Evolutionary conservation across 2,797 vertebrate species (phyloP), one percentile per base, ranked within the genome.

Genomic region (Discoglossus pictus): DNA sequence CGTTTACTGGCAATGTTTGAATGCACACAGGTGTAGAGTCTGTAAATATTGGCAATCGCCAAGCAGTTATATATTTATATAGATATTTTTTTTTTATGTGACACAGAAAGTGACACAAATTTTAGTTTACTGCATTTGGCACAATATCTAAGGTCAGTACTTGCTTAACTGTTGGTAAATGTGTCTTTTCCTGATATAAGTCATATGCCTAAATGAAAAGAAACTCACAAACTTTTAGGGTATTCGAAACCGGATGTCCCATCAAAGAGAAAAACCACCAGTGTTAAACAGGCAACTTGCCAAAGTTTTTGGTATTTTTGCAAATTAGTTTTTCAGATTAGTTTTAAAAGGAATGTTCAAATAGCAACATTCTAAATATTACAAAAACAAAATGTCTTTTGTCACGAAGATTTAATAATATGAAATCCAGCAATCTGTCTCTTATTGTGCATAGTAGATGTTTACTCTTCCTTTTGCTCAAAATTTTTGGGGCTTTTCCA

Each of bases 121-220:
- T n/a, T 38, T 75, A 51, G 73, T 84, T 83, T 81, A 73, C 73
- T 80, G 71, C 51, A 78, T 44, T 55, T 87, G 86, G 79, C 80
- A 71, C 73, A 68, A 61, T 65, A 79, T 76, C 78, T 79, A 78
- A 73, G 74, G 63, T 72, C 58, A 50, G 80, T 83, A 81, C 74
- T 79, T 82, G 76, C 78, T 83, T 51, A 76, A 83, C 81, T 77
- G 65, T 64, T 61, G 73, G 68, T 85, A 82, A 86, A 84, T 65
- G 47, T 54, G 53, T 73, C 73, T 81, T 72, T 78, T 61, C 76
- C 77, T 77, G 82, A 75, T 77, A 61, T 83, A 79, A 80, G 74
- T 86, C 76, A 80, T 77, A 76, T 48, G 65, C 50, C 61, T 18
- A 54, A 40, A 25, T 66, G 50, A 34, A 53, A 21, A n/a, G n/a